phyloP scores from a whole-genome alignment of 2,113 vertebrate genomes.

The Xiphophorus maculatus region DNA sequence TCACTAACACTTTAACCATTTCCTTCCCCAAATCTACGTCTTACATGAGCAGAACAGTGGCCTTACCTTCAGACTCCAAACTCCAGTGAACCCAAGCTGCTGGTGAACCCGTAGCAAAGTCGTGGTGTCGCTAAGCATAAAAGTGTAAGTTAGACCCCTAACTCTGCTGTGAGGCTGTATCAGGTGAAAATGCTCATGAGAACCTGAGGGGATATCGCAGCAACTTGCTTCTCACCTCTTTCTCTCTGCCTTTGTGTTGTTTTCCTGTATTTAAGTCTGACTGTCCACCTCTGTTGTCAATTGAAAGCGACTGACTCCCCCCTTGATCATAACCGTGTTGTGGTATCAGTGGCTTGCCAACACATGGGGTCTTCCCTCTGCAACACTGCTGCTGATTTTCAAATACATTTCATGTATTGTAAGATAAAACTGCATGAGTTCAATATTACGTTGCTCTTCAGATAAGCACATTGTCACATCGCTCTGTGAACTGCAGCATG shows the following conservation, averaged over 20 bases:
- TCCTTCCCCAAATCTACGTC: neutral
- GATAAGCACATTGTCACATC: neutral
- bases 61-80: conserved; percentile 58
- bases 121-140: neutral
- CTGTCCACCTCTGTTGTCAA: conserved; percentile 43
- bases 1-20: conserved; percentile 8
- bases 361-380: conserved; percentile 16
- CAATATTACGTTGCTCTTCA: neutral
- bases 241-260: conserved; percentile 10
- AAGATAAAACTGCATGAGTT: neutral
- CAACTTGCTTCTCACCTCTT: conserved; percentile 21
- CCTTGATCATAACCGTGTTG: conserved; percentile 20
- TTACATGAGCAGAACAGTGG: neutral
- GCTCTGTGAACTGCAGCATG: neutral
- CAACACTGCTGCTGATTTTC: conserved; percentile 10
- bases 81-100: conserved; percentile 9
- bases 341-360: conserved; percentile 39
- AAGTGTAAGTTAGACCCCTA: conserved; percentile 2
- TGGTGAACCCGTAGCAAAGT: neutral
- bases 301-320: conserved; percentile 11
- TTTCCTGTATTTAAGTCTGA: conserved; percentile 35
- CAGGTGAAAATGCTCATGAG: conserved; percentile 14
- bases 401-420: neutral
- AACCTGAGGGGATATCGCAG: conserved; percentile 9
- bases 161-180: conserved; percentile 25